Evolutionary conservation across 1,140 invertebrate species (phyloP), one percentile per base, ranked within the genome.

Genomic region (Tetramorium parvispinum): DNA sequence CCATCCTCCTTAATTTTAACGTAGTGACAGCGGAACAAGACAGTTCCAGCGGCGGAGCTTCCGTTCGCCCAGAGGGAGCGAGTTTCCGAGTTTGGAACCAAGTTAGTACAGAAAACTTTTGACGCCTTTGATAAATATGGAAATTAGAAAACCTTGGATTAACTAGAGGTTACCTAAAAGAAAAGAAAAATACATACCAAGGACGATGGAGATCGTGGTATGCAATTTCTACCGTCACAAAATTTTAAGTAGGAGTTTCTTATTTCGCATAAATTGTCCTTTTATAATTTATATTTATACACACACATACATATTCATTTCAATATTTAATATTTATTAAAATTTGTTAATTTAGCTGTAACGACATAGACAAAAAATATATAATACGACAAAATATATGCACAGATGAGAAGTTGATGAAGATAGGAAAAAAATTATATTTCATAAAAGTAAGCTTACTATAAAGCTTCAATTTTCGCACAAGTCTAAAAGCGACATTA

Each of bases 121-220:
- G 51, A 43, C 68, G 65, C n/a, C 37, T 63, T 75, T 88, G 87
- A 92, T 91, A 92, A 92, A 92, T 92, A 92, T 92, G 91, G 86
- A 92, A 90, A 92, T 92, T 90, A 86, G 85, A 65, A 88, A 89
- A 88, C 68, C 86, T 81, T 89, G 75, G 65, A 65, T 73, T 75
- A 87, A 79, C 91, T 87, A 75, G 59, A 49, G 53, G 79, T 76
- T 57, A 77, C 51, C 81, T 7, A 11, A 53, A 53, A 61, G 37
- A 46, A 53, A 77, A 86, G 53, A 83, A 83, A 81, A 81, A 73
- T 86, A 86, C 40, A 27, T 65, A 59, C 46, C n/a, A 40, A 73
- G 43, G 21, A 57, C 10, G 32, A 3, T 18, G 40, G 18, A 46
- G 53, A 49, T 7, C 11, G 7, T 40, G 37, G 37, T 3, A 16